Percentiles rank a stretch among this genome's conserved stretches.
Conservation (phyloP, 2,797 vertebrate species). For the Melanogrammus aeglefinus region DNA sequence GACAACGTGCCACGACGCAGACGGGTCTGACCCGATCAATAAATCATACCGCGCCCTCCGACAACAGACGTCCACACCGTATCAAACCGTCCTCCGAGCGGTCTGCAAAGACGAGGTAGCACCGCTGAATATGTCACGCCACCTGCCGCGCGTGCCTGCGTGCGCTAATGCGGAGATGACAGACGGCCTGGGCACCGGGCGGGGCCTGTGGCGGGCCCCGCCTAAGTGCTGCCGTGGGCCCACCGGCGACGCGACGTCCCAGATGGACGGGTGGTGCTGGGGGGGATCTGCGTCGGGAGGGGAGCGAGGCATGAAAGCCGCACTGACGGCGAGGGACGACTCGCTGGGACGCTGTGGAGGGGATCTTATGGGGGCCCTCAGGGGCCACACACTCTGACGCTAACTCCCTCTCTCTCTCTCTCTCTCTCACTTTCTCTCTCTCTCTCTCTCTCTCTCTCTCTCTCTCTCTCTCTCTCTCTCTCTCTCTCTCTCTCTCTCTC, state of each 20-base stretch:
- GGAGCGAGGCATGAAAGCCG: slow-evolving; percentile 85
- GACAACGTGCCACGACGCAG: background rate
- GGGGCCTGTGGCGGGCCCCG: slow-evolving; percentile 76
- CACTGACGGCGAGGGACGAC: slow-evolving; percentile 71
- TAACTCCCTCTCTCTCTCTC: slow-evolving; percentile 17
- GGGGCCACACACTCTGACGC: slow-evolving; percentile 43
- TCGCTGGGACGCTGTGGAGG: slow-evolving; percentile 32
- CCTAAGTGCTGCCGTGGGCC: slow-evolving; percentile 82
- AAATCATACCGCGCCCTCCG: background rate
- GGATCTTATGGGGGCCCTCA: slow-evolving; percentile 32
- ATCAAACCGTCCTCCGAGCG: slow-evolving; percentile 72
- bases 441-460: slow-evolving; percentile 41
- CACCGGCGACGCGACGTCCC: slow-evolving; percentile 83
- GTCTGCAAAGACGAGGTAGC: slow-evolving; percentile 79
- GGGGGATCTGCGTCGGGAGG: slow-evolving; percentile 83
- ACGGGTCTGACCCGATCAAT: slow-evolving; percentile 17
- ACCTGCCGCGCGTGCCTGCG: slow-evolving; percentile 79
- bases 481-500: slow-evolving; percentile 12
- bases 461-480: too few species aligned
- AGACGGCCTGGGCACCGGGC: slow-evolving; percentile 79
- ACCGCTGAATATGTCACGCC: slow-evolving; percentile 85
- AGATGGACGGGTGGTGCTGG: slow-evolving; percentile 90
- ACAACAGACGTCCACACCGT: slow-evolving; percentile 18
- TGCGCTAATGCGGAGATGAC: slow-evolving; percentile 79
- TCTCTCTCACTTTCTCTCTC: slow-evolving; percentile 41